Conservation (phyloP, 2,888 invertebrate genomes). For the Tromatobia lineatoria region DNA sequence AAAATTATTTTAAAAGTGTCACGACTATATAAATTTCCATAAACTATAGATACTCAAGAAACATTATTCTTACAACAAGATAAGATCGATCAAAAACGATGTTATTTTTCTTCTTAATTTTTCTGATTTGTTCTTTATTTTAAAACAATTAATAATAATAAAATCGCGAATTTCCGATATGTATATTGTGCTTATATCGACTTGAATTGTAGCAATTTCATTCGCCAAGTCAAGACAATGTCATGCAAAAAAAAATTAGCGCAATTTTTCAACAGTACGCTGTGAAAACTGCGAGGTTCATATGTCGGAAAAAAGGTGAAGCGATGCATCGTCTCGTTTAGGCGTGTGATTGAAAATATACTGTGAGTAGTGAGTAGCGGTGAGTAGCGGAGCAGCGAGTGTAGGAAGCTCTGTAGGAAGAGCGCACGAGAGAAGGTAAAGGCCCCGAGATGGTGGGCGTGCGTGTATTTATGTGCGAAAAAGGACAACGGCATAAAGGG, state of each 20-base stretch:
- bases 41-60: neutral
- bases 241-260: neutral
- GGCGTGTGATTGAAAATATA: constrained; percentile 14
- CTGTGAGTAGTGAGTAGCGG: neutral
- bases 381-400: neutral
- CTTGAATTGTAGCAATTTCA: neutral
- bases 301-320: neutral
- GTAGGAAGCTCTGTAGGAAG: neutral
- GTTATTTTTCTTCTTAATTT: neutral
- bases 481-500: constrained; percentile 34
- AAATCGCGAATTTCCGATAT: no score
- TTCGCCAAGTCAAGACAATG: neutral
- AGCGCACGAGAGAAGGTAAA: constrained; percentile 3
- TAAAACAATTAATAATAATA: neutral
- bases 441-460: constrained; percentile 19
- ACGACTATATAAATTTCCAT: neutral
- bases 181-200: no score
- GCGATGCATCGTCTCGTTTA: constrained; percentile 15
- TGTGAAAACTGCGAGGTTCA: neutral
- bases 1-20: no score
- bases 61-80: neutral
- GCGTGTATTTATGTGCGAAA: constrained; percentile 25
- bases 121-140: neutral
- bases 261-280: neutral
- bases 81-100: neutral